Evolutionary conservation across 2,888 invertebrate genomes (phyloP).

Genomic region (Sisyra terminalis): DNA sequence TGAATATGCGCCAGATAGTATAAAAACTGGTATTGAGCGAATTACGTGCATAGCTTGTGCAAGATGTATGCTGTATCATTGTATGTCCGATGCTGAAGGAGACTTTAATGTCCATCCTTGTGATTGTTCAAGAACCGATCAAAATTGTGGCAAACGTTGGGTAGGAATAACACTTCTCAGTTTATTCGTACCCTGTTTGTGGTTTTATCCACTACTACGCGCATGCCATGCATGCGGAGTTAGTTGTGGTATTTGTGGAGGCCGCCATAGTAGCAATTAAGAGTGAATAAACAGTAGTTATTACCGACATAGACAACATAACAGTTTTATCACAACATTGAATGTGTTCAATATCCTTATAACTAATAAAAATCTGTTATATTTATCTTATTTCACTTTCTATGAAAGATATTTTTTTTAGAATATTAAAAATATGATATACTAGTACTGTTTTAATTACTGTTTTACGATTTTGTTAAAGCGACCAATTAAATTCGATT

Average conservation of each 20-base stretch:
- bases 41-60: conserved; percentile 78
- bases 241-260: conserved; percentile 68
- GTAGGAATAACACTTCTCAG: conserved; percentile 70
- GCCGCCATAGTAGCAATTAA: conserved; percentile 39
- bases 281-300: conserved; percentile 8
- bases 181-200: conserved; percentile 81
- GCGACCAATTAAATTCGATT: too few species aligned
- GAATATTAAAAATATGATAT: too few species aligned
- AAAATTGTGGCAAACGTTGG: conserved; percentile 70
- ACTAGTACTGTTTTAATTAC: too few species aligned
- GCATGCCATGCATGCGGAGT: conserved; percentile 72
- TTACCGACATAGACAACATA: too few species aligned
- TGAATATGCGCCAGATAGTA: conserved; percentile 73
- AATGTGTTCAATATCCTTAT: too few species aligned
- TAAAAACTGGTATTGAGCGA: conserved; percentile 61
- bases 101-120: conserved; percentile 77
- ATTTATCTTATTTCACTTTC: too few species aligned
- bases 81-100: conserved; percentile 81
- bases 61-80: conserved; percentile 83
- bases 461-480: too few species aligned
- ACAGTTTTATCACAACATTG: too few species aligned
- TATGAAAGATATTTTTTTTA: too few species aligned
- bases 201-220: conserved; percentile 80
- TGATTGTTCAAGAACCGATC: conserved; percentile 52
- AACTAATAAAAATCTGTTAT: too few species aligned